Evolutionary conservation across 2,113 vertebrate species (phyloP).

Genomic region (Malurus cyaneus): DNA sequence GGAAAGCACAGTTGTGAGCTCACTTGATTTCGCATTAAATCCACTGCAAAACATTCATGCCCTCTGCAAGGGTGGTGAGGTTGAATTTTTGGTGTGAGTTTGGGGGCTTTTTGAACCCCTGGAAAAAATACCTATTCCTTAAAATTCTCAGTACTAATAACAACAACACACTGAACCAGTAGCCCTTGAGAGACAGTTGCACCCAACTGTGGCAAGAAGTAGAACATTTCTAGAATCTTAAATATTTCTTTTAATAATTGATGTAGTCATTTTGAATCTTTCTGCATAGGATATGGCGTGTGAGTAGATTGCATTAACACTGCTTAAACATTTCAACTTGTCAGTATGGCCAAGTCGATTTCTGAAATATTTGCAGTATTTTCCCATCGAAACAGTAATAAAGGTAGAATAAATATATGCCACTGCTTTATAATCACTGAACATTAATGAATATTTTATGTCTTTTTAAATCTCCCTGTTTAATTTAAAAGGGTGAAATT

Average conservation of each 20-base stretch:
- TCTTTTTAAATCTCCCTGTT: constrained; percentile 93
- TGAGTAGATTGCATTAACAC: constrained; percentile 82
- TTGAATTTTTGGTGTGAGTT: not conserved
- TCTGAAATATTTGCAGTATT: constrained; percentile 89
- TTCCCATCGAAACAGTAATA: constrained; percentile 88
- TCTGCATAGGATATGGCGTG: constrained; percentile 79
- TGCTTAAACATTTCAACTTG: constrained; percentile 88
- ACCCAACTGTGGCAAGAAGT: constrained; percentile 73
- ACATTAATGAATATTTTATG: constrained; percentile 96
- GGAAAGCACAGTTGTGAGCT: not conserved
- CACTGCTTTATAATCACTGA: constrained; percentile 86
- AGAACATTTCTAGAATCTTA: constrained; percentile 79
- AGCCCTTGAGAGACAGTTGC: constrained; percentile 76
- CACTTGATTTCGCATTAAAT: not conserved
- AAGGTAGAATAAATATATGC: constrained; percentile 84
- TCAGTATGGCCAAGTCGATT: constrained; percentile 86
- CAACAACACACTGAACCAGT: constrained; percentile 64
- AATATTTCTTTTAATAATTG: constrained; percentile 88
- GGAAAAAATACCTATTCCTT: constrained; percentile 45
- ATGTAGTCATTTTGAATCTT: constrained; percentile 86
- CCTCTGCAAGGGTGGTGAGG: not conserved
- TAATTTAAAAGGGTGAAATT: constrained; percentile 92
- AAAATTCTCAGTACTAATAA: constrained; percentile 43
- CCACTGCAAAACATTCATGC: constrained; percentile 21
- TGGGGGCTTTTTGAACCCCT: not conserved